These are phyloP conservation scores for Cygnus olor DNA, from an alignment of 2,797 vertebrate species.

Conservation along the genomic window DNA sequence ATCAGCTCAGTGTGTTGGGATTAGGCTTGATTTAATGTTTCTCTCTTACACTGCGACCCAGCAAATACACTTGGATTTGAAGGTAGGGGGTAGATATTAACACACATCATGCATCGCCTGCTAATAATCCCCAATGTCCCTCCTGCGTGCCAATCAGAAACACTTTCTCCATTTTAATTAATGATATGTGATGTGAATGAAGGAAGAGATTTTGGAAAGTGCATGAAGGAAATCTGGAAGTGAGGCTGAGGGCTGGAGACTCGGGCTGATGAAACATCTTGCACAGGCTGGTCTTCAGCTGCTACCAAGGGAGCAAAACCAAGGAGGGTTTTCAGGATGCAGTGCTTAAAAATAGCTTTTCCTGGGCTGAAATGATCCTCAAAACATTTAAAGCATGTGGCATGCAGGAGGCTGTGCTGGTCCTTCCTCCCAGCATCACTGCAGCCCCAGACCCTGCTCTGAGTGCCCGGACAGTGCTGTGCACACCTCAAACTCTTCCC, in stretches of 20 bases:
- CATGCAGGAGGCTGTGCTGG: not conserved
- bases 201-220: not conserved
- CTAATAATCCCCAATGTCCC: not conserved
- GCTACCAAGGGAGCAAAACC: not conserved
- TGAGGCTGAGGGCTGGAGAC: not conserved
- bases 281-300: not conserved
- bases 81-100: not conserved
- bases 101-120: not conserved
- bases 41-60: not conserved
- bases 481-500: not conserved
- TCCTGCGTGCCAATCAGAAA: not conserved
- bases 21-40: not conserved
- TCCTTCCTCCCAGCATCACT: not conserved
- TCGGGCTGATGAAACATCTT: not conserved
- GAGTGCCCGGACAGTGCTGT: not conserved
- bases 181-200: not conserved
- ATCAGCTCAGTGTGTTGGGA: not conserved
- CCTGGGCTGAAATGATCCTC: not conserved
- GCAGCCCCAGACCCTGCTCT: not conserved
- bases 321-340: not conserved
- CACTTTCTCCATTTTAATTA: not conserved
- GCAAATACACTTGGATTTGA: not conserved
- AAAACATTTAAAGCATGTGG: not conserved
- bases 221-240: rapidly evolving
- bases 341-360: not conserved